Evolutionary conservation across 2,888 invertebrate species (phyloP), one percentile per base, ranked within the genome.

Genomic region (Zeuzera pyrina): DNA sequence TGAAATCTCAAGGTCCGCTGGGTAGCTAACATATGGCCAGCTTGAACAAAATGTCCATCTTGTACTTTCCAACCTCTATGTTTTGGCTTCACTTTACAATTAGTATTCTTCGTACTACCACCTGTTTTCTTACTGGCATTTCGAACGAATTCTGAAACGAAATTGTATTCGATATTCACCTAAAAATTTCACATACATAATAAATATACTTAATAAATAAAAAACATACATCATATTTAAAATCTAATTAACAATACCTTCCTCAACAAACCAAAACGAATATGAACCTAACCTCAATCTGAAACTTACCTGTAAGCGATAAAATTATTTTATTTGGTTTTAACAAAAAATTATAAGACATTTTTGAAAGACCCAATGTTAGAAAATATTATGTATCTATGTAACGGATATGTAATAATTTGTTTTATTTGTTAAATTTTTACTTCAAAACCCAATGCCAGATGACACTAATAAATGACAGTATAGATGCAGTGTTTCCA

Each of bases 61-160:
- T 90, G 89, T n/a, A 87, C 87, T 49, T 88, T 89, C 88, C 90
- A 90, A 0, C 92, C 92, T 57, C 93, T 86, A 49, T 89, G 92
- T 57, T 94, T 93, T 0, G 93, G 90, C 49, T 85, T 87, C 0
- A 86, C 76, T 56, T 89, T 88, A 10, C 88, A 86, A 47, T 85
- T 87, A 0, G 83, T 86, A 55, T 92, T 93, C 42, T 86, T 85
- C 6, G 91, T 90, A 72, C 90, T 91, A 1, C 89, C 87, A 30
- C 90, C 86, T 8, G 90, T 84, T 59, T 93, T 94, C 57, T 93
- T 93, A 52, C 91, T 89, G 0, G 91, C 91, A 58, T 86, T 68
- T 45, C 92, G 76, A 1, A 84, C 43, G 33, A 64, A 57, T 35
- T 64, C 86, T 86, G 45, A 2, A 60, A 47, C 26, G 24, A 15